Evolutionary conservation across 2,113 vertebrate species (phyloP), one percentile per base, ranked within the genome.

Genomic region (Smithornis capensis): DNA sequence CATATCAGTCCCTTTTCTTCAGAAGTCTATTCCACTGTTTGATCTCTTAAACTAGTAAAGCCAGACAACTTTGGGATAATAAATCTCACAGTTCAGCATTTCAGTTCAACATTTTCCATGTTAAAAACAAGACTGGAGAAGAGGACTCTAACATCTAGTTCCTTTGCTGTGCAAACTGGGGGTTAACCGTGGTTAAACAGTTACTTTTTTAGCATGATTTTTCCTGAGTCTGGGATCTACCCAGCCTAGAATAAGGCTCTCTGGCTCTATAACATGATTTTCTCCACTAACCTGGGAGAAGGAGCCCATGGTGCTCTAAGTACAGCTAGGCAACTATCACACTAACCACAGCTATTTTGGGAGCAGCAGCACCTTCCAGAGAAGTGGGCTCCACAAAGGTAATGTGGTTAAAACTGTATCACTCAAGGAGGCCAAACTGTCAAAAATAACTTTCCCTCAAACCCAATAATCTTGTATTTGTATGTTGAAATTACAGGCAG

Each of bases 371-470:
- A 79, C 75, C 84, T 91, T 80, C 86, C 57, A 79, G 76, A 94
- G 52, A 74, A 38, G 69, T 60, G 70, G 37, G 19, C 23, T 89
- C 28, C 62, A 75, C 28, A 49, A 55, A 91, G 52, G 64, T 31
- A 75, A 63, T 29, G 24, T 71, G 83, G 83, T 94, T 67, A 44
- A 84, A 96, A 85, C 28, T 47, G 35, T 35, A 52, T 74, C 33
- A 52, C 35, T 81, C 68, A 74, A 62, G 45, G 62, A 80, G 79
- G 85, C 55, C 63, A 92, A 63, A 78, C 3, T 56, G 56, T 64
- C 88, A 81, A 67, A 94, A 96, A 95, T 86, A 96, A n/a, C 56
- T 85, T 93, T 85, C 33, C 44, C 69, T 81, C 85, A 92, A 92
- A 80, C 62, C 65, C 71, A 93, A 70, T 24, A 83, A 78, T 86